phyloP scores from a whole-genome alignment of 2,113 vertebrate genomes.

The Atractosteus spatula region DNA sequence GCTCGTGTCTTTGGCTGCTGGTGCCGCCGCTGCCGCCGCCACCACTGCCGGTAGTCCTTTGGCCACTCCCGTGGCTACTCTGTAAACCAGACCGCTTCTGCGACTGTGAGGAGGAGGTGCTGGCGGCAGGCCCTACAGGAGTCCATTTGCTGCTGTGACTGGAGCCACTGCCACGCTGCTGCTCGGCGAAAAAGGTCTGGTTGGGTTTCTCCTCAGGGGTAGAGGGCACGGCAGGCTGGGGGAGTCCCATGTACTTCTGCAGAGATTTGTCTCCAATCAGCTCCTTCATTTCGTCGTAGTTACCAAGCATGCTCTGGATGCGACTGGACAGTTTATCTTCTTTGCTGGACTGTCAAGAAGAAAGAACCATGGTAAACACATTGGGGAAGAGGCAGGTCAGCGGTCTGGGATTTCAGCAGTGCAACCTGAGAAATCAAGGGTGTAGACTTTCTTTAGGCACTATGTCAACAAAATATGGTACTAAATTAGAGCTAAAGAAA shows the following conservation, averaged over 20 bases:
- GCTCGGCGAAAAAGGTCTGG: slow-evolving; percentile 80
- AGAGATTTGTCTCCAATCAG: slow-evolving; percentile 85
- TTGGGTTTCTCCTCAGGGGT: slow-evolving; percentile 85
- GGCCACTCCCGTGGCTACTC: slow-evolving; percentile 71
- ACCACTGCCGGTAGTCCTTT: slow-evolving; percentile 51
- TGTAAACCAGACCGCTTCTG: slow-evolving; percentile 84
- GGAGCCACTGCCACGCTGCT: slow-evolving; percentile 72
- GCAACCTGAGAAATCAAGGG: not conserved
- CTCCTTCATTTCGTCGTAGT: slow-evolving; percentile 98
- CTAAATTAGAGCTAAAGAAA: no score
- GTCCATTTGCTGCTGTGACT: slow-evolving; percentile 96
- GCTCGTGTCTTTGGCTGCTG: slow-evolving; percentile 81
- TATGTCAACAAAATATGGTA: no score
- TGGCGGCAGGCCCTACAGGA: slow-evolving; percentile 84
- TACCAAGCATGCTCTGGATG: slow-evolving; percentile 98
- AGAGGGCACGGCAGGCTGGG: slow-evolving; percentile 80
- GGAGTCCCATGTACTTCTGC: slow-evolving; percentile 77
- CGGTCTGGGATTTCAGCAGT: not conserved
- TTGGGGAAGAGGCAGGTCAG: not conserved
- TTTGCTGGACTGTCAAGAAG: slow-evolving; percentile 81
- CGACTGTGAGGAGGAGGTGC: slow-evolving; percentile 73
- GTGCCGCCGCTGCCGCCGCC: slow-evolving; percentile 56
- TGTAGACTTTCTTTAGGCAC: no score
- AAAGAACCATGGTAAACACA: not conserved
- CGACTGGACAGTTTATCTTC: slow-evolving; percentile 97